These are phyloP conservation scores for Hemitrygon akajei DNA, from an alignment of 2,797 vertebrate genomes.

Conservation along the genomic window DNA sequence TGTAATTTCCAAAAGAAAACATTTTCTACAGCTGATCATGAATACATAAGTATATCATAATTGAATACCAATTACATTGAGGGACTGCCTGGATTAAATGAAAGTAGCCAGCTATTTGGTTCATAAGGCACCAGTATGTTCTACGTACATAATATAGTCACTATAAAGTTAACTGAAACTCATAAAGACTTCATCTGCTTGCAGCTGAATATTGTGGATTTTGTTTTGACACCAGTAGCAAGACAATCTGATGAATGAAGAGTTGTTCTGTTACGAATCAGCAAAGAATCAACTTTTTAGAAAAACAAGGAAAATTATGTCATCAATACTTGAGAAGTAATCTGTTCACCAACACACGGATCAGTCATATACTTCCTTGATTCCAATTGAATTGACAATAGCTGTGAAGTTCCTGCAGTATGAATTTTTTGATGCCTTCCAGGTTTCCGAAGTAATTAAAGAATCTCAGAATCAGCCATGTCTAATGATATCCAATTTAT, in stretches of 20 bases:
- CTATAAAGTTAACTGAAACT: background rate
- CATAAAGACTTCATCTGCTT: background rate
- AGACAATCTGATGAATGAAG: background rate
- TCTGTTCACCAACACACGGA: background rate
- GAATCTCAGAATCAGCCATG: conserved; percentile 8
- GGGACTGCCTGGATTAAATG: background rate
- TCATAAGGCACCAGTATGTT: background rate
- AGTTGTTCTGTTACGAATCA: background rate
- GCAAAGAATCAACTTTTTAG: conserved; percentile 11
- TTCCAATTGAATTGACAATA: conserved; percentile 7
- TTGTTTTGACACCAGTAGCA: background rate
- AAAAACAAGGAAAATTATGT: background rate
- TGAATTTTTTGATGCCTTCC: background rate
- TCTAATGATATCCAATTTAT: background rate
- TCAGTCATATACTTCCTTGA: conserved; percentile 1
- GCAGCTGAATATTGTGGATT: background rate
- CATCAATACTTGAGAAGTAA: background rate
- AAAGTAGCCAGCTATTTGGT: background rate
- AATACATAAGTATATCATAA: background rate
- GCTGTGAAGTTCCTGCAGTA: background rate
- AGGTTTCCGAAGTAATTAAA: background rate
- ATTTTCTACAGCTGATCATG: background rate
- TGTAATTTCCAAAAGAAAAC: background rate
- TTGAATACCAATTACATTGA: background rate
- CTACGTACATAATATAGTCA: background rate